phyloP scores from a whole-genome alignment of 2,888 invertebrate genomes.

The Conomelus anceps region DNA sequence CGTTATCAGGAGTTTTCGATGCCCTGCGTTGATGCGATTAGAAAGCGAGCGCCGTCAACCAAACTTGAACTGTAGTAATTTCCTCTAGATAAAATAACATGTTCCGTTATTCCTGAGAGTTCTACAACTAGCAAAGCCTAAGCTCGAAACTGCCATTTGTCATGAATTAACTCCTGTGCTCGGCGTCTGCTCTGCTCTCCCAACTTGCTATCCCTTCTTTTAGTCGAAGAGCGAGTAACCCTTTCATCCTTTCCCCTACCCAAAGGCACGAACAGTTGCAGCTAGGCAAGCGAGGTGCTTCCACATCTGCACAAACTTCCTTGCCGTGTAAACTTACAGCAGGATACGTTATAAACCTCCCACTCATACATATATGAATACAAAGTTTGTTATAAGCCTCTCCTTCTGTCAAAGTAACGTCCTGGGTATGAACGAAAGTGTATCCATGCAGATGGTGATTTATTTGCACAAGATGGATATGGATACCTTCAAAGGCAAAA shows the following conservation, averaged over 20 bases:
- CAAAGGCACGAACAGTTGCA: background rate
- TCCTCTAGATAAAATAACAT: background rate
- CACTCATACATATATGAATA: background rate
- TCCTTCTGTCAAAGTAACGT: background rate
- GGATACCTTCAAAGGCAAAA: background rate
- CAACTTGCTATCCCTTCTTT: background rate
- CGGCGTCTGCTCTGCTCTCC: background rate
- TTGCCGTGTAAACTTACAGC: background rate
- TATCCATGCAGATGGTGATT: background rate
- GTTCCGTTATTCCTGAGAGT: background rate
- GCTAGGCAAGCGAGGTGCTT: background rate
- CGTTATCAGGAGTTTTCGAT: background rate
- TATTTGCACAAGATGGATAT: background rate
- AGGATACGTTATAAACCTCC: background rate
- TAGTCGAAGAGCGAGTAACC: background rate
- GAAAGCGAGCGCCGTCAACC: background rate
- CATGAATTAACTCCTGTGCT: background rate
- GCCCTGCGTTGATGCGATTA: background rate
- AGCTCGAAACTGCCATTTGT: background rate
- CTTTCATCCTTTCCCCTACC: background rate
- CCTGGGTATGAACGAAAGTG: background rate
- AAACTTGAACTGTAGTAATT: background rate
- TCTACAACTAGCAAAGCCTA: background rate
- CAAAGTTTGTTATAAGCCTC: background rate
- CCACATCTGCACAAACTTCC: background rate